These are phyloP conservation scores for Dunckerocampus dactyliophorus DNA, from an alignment of 2,113 vertebrate genomes.

Conservation along the genomic window DNA sequence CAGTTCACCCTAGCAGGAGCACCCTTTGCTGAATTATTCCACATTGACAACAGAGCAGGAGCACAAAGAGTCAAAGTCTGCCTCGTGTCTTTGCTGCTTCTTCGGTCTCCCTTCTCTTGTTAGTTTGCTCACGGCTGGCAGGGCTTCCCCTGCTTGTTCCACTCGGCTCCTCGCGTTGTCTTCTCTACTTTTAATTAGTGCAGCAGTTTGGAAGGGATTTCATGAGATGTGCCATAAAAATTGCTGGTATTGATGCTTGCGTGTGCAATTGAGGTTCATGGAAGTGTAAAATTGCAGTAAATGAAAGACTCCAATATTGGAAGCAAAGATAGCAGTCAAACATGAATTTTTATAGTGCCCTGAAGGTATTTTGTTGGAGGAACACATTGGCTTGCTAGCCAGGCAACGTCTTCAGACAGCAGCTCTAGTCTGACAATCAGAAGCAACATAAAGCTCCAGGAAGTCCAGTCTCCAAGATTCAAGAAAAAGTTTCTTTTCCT, in stretches of 20 bases:
- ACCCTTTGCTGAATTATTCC: neutral
- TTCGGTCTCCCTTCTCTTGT: slow-evolving; percentile 24
- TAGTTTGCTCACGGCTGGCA: slow-evolving; percentile 34
- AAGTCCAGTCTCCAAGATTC: neutral
- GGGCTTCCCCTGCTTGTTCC: slow-evolving; percentile 16
- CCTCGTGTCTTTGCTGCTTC: slow-evolving; percentile 4
- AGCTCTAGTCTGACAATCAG: slow-evolving; percentile 10
- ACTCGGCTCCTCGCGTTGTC: slow-evolving; percentile 20
- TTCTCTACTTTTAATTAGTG: slow-evolving; percentile 39
- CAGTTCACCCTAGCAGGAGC: neutral
- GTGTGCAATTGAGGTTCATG: neutral
- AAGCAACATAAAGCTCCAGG: neutral
- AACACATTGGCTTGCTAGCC: slow-evolving; percentile 1
- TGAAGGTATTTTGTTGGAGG: slow-evolving; percentile 21
- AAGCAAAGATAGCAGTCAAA: neutral
- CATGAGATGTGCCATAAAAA: slow-evolving; percentile 2
- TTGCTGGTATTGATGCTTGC: neutral
- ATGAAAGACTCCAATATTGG: neutral
- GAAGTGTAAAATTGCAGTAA: neutral
- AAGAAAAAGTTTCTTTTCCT: neutral
- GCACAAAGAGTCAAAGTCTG: slow-evolving; percentile 4
- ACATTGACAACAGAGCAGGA: neutral
- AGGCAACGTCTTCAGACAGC: neutral
- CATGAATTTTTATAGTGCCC: neutral
- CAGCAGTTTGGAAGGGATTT: slow-evolving; percentile 28